Evolutionary conservation across 2,113 vertebrate genomes (phyloP).

Genomic region (Oreotrochilus melanogaster): DNA sequence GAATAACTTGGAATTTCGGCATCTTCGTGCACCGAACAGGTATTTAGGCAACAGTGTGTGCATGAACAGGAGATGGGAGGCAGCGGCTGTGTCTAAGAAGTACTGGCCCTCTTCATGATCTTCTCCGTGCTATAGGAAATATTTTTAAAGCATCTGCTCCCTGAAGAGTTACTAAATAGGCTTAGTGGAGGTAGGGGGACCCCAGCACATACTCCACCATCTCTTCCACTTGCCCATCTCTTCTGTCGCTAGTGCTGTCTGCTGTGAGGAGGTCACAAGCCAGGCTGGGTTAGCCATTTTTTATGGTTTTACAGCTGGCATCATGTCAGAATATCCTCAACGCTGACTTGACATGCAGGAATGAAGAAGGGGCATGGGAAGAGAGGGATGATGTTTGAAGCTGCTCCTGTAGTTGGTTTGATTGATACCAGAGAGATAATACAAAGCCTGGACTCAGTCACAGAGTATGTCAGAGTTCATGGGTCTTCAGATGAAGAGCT

Average conservation of each 20-base stretch:
- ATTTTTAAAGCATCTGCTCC: not conserved
- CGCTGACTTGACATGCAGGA: not conserved
- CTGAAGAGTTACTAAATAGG: not conserved
- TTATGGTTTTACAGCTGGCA: not conserved
- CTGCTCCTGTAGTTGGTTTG: not conserved
- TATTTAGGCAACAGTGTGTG: not conserved
- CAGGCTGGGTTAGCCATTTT: not conserved
- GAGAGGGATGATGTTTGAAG: not conserved
- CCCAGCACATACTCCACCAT: not conserved
- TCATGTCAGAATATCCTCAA: not conserved
- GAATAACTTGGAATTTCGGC: not conserved
- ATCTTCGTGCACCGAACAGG: not conserved
- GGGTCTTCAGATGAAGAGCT: not conserved
- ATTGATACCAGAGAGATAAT: conserved; percentile 18
- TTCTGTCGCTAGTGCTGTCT: not conserved
- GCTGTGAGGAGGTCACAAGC: not conserved
- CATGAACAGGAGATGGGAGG: not conserved
- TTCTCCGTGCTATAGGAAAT: not conserved
- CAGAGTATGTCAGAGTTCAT: conserved; percentile 21
- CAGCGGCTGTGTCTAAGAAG: not conserved
- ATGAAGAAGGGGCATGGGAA: conserved; percentile 14
- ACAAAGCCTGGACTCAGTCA: not conserved
- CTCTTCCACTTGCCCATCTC: not conserved
- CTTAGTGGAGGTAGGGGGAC: not conserved
- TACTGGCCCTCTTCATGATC: not conserved